Percentiles rank a stretch among this genome's conserved stretches.
phyloP scores from a whole-genome alignment of 1,140 invertebrate genomes.

The Diachasmimorpha longicaudata region DNA sequence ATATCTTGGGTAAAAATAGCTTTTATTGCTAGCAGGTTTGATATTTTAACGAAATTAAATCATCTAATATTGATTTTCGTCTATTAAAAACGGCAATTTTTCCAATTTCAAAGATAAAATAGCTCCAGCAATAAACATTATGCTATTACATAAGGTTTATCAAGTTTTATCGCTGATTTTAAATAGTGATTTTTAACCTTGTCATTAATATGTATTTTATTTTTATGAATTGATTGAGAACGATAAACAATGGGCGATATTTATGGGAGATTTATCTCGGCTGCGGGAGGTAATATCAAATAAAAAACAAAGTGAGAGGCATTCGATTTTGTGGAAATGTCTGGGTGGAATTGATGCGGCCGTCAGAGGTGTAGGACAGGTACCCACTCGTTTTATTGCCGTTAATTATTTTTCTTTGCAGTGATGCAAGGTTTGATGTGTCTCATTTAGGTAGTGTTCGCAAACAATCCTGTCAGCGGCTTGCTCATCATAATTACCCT shows the following conservation, averaged over 20 bases:
- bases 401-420: no score
- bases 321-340: slow-evolving; percentile 37
- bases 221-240: not conserved
- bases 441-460: slow-evolving; percentile 48
- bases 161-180: no score
- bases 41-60: no score
- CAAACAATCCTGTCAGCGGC: slow-evolving; percentile 62
- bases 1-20: no score
- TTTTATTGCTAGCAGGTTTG: no score
- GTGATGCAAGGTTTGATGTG: not conserved
- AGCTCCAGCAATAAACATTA: no score
- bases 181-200: not conserved
- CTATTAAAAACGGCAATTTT: no score
- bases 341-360: slow-evolving; percentile 51
- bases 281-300: slow-evolving; percentile 44
- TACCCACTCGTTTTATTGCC: slow-evolving; percentile 34
- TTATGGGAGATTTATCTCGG: slow-evolving; percentile 53
- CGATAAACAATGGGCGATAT: slow-evolving; percentile 29
- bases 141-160: no score
- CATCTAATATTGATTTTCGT: no score
- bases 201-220: not conserved
- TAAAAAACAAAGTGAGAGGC: slow-evolving; percentile 38
- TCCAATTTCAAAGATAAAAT: no score
- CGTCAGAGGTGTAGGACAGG: slow-evolving; percentile 58
- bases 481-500: slow-evolving; percentile 53